Percentiles rank a stretch among this genome's conserved stretches.
These are phyloP conservation scores for Chamaetylas fuelleborni DNA, from an alignment of 2,113 vertebrate species.

Conservation along the genomic window DNA sequence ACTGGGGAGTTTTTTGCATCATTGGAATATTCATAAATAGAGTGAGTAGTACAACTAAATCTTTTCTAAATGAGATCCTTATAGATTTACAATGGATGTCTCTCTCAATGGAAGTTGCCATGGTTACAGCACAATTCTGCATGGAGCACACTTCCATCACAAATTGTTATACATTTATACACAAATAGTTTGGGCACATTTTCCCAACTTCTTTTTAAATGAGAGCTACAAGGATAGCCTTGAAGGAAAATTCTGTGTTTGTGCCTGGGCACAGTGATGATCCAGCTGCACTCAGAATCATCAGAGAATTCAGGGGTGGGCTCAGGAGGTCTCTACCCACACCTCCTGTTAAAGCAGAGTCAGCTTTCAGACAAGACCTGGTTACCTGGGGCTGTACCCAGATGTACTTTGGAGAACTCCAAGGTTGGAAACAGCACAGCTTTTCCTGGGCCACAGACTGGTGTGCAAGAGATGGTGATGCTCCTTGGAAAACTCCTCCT, in stretches of 20 bases:
- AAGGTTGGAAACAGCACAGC: neutral
- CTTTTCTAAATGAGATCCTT: slow-evolving; percentile 7
- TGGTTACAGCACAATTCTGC: slow-evolving; percentile 39
- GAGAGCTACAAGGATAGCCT: neutral
- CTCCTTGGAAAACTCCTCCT: neutral
- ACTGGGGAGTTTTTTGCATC: neutral
- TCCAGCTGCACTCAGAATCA: neutral
- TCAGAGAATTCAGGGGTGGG: neutral
- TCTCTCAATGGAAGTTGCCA: slow-evolving; percentile 37
- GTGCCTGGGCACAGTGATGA: neutral
- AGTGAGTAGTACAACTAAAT: neutral
- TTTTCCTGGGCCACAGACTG: neutral
- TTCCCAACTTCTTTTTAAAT: neutral
- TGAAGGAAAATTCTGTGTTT: neutral
- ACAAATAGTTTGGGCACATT: neutral
- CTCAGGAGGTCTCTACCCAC: neutral
- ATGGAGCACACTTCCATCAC: neutral
- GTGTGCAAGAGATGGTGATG: neutral
- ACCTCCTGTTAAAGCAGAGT: neutral
- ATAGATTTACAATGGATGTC: slow-evolving; percentile 17
- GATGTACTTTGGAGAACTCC: neutral
- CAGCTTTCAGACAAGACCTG: neutral
- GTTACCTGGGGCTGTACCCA: neutral
- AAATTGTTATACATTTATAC: slow-evolving; percentile 25
- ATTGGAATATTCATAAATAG: slow-evolving; percentile 36